Evolutionary conservation across 2,888 invertebrate genomes (phyloP).

Genomic region (Temnothorax rugatulus): DNA sequence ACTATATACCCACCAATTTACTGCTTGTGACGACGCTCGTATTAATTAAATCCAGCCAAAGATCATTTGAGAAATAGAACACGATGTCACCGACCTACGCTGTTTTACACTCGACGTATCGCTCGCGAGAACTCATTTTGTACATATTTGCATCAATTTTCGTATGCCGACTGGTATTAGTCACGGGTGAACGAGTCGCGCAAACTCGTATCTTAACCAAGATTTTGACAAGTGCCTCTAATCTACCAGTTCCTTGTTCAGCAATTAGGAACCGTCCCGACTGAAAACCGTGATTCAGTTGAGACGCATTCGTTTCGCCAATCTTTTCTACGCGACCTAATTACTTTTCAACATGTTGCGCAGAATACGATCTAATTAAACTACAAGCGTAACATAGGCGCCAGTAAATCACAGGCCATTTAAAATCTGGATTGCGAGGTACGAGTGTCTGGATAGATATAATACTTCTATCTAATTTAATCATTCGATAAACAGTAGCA

Average conservation of each 20-base stretch:
- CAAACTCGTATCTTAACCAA: constrained; percentile 22
- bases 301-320: neutral
- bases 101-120: constrained; percentile 8
- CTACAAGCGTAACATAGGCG: neutral
- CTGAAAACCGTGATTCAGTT: neutral
- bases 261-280: neutral
- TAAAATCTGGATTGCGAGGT: neutral
- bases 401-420: neutral
- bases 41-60: constrained; percentile 21
- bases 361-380: neutral
- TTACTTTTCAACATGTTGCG: neutral
- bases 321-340: neutral
- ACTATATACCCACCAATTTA: constrained; percentile 8
- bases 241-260: constrained; percentile 48
- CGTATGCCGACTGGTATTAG: constrained; percentile 70
- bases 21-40: neutral
- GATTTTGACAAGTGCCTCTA: constrained; percentile 64
- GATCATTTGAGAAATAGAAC: constrained; percentile 19
- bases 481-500: neutral
- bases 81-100: constrained; percentile 6
- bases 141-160: constrained; percentile 73
- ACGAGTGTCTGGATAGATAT: neutral
- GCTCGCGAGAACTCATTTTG: constrained; percentile 67
- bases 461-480: neutral
- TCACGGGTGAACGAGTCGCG: constrained; percentile 59